These are phyloP conservation scores for Drosophila paramelanica DNA, from an alignment of 2,888 invertebrate species.

Conservation along the genomic window DNA sequence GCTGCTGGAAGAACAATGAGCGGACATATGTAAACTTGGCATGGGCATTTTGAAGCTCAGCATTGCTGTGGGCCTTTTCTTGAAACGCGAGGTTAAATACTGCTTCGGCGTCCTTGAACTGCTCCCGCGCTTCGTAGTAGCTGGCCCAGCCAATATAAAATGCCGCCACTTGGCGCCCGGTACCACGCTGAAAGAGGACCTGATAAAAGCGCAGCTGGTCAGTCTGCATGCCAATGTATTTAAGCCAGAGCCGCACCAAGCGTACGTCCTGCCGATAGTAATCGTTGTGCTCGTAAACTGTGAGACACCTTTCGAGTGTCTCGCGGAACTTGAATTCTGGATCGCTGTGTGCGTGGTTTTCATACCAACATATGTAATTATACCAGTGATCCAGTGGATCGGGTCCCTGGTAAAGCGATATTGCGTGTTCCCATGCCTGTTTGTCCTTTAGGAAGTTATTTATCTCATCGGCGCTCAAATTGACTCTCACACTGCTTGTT, in stretches of 20 bases:
- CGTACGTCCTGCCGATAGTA: slow-evolving; percentile 94
- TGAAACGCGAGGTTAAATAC: slow-evolving; percentile 92
- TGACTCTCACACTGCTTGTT: slow-evolving; percentile 45
- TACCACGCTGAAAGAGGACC: slow-evolving; percentile 91
- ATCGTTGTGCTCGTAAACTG: slow-evolving; percentile 91
- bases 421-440: slow-evolving; percentile 91
- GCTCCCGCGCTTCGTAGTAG: slow-evolving; percentile 92
- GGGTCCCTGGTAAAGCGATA: slow-evolving; percentile 92
- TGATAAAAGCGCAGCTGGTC: slow-evolving; percentile 93
- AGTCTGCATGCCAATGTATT: slow-evolving; percentile 93
- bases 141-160: slow-evolving; percentile 96
- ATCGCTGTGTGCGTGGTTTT: slow-evolving; percentile 90
- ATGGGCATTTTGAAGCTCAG: slow-evolving; percentile 91
- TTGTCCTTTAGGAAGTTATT: slow-evolving; percentile 84
- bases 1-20: slow-evolving; percentile 60
- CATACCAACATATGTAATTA: slow-evolving; percentile 96
- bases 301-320: slow-evolving; percentile 93
- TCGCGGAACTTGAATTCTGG: slow-evolving; percentile 97
- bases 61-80: slow-evolving; percentile 91
- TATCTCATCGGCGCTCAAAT: slow-evolving; percentile 78
- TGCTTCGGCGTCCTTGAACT: slow-evolving; percentile 93
- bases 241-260: slow-evolving; percentile 95
- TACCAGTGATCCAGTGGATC: slow-evolving; percentile 96
- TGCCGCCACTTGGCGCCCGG: slow-evolving; percentile 92
- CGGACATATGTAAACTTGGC: slow-evolving; percentile 91